A percentile compares a stretch with the other conserved stretches of the same genome.
Conservation (phyloP, 2,888 invertebrate genomes). For the Thereva nobilitata region DNA sequence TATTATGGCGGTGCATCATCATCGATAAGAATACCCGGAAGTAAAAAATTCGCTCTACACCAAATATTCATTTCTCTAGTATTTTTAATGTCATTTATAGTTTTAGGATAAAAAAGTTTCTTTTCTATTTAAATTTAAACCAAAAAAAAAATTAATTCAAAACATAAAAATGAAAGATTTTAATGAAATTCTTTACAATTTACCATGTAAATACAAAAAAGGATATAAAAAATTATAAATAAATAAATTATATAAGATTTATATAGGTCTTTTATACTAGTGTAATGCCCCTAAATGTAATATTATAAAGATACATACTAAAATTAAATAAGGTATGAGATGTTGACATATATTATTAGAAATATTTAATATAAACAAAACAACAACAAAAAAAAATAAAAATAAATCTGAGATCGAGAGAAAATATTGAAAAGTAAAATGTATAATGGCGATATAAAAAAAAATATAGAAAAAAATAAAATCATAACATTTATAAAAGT, state of each 20-base stretch:
- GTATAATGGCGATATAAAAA: constrained; percentile 22
- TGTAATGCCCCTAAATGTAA: constrained; percentile 34
- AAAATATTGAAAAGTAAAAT: not conserved
- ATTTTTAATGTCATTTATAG: constrained; percentile 29
- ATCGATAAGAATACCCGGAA: constrained; percentile 16
- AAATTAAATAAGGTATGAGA: constrained; percentile 12
- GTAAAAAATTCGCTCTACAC: constrained; percentile 9
- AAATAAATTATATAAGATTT: constrained; percentile 36
- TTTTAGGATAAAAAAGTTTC: constrained; percentile 35
- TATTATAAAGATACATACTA: not conserved
- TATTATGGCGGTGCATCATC: constrained; percentile 51
- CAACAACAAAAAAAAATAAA: not conserved
- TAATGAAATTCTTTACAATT: constrained; percentile 27
- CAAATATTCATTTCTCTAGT: constrained; percentile 21
- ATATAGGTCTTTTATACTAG: constrained; percentile 42
- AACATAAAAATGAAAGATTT: constrained; percentile 11
- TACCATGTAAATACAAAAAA: not conserved
- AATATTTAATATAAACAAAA: constrained; percentile 1
- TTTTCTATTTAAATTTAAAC: not conserved
- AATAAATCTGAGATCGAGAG: constrained; percentile 2
- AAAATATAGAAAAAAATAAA: constrained; percentile 15
- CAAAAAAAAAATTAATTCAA: too few relatives aligned
- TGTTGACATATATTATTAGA: not conserved
- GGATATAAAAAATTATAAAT: constrained; percentile 13
- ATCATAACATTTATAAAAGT: not conserved